Percentiles rank a stretch among this genome's conserved stretches.
Conservation (phyloP, 2,797 vertebrate genomes). For the Spheniscus humboldti region DNA sequence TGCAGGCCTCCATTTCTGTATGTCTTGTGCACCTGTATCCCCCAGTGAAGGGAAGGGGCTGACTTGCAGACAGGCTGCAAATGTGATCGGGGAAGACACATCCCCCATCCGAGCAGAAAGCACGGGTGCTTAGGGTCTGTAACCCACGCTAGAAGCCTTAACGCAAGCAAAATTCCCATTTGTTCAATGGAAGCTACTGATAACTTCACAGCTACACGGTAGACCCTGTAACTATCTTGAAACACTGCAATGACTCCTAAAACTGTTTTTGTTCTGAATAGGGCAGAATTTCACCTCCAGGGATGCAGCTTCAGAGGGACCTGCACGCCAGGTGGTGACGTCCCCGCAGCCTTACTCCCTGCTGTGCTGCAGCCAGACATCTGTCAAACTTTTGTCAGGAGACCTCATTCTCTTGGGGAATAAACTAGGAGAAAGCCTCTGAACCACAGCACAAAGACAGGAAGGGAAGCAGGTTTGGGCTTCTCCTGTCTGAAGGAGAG, state of each 20-base stretch:
- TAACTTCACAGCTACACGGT: accelerated
- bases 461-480: neutral
- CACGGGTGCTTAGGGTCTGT: neutral
- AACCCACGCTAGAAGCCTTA: neutral
- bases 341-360: neutral
- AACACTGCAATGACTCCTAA: neutral
- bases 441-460: neutral
- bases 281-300: neutral
- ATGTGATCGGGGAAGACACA: accelerated
- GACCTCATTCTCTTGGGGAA: neutral
- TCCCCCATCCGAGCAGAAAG: neutral
- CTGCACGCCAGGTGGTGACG: neutral
- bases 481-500: neutral
- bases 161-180: neutral
- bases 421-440: neutral
- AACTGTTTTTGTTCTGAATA: neutral
- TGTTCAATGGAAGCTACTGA: neutral
- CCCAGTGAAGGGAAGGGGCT: neutral
- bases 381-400: neutral
- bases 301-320: neutral
- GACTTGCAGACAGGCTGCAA: neutral
- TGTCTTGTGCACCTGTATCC: neutral
- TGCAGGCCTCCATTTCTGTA: neutral
- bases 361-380: neutral
- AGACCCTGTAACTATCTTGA: neutral